Evolutionary conservation across 2,888 invertebrate species (phyloP), one percentile per base, ranked within the genome.

Genomic region (Acholoe squamosa): DNA sequence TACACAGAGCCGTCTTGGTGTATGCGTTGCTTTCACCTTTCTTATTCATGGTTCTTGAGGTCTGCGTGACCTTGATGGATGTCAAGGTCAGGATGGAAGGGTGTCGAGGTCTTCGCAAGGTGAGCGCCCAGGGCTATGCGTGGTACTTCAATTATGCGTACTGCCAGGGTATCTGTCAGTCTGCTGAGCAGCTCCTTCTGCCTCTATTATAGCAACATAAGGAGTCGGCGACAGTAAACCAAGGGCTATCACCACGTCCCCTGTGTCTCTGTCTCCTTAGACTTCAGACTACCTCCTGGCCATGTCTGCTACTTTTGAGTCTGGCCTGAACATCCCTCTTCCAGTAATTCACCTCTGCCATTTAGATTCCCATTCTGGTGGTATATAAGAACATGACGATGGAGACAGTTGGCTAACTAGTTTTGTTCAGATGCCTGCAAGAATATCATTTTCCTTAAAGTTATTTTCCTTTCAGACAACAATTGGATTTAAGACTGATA

Each of bases 31-130:
- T 43, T 80, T 43, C 43, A 10, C 43, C 34, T 80, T 80, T 43
- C n/a, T 80, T 80, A 80, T 80, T 80, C 80, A 80, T 80, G 80
- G 43, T 43, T 33, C 34, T 16, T 43, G 34, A 33, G 80, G 34
- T 33, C 22, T 80, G 80, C 22, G 80, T 80, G 80, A 33, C 80
- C 80, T 80, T 80, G 80, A 80, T 80, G 19, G 80, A 80, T 80
- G 80, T 43, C 80, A 34, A 43, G 80, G 80, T 80, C 80, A 80
- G 43, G 34, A 28, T 22, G 22, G 80, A 31, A 33, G 34, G 80
- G 80, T 80, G 80, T 80, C n/a, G 80, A 14, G 80, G 80, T 34
- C 22, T 10, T 33, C 1, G 80, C 28, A 25, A 34, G 80, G 80
- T 80, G 80, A 33, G 14, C 34, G 43, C 43, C 80, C 80, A 22